A percentile compares a stretch with the other conserved stretches of the same genome.
Conservation (phyloP, 2,888 invertebrate genomes). For the Melolontha melolontha region DNA sequence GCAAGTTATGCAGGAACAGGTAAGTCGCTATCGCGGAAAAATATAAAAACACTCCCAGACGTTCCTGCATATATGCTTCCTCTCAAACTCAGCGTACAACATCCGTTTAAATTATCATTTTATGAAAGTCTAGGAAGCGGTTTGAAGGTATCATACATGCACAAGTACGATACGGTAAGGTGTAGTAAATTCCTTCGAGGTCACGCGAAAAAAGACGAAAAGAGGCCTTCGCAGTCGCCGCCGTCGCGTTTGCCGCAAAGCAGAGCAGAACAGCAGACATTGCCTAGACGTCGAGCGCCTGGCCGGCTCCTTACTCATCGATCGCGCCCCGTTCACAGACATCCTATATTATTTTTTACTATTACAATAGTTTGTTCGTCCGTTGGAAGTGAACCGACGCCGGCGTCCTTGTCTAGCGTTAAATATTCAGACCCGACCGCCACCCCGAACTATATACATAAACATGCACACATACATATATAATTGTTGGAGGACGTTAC, state of each 20-base stretch:
- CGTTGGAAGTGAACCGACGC: conserved; percentile 6
- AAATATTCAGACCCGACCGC: not conserved
- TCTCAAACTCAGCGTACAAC: no score
- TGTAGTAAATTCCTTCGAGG: no score
- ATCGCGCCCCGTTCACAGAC: conserved; percentile 59
- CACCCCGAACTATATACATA: no score
- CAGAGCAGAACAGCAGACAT: conserved; percentile 32
- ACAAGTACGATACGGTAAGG: not conserved
- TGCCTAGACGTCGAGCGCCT: conserved; percentile 57
- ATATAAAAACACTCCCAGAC: no score
- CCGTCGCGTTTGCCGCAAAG: conserved; percentile 17
- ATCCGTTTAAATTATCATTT: no score
- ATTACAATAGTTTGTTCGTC: conserved; percentile 53
- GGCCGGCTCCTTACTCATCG: conserved; percentile 64
- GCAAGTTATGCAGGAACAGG: no score
- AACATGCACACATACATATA: no score
- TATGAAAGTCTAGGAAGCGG: no score
- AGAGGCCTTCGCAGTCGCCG: not conserved
- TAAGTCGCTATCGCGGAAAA: no score
- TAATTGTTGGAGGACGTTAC: no score
- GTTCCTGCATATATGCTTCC: not conserved
- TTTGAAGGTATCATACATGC: no score
- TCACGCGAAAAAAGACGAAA: no score
- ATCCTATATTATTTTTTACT: conserved; percentile 59
- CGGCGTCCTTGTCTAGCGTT: not conserved